Conservation (phyloP, 2,113 vertebrate genomes). For the Myrmecobius fasciatus region DNA sequence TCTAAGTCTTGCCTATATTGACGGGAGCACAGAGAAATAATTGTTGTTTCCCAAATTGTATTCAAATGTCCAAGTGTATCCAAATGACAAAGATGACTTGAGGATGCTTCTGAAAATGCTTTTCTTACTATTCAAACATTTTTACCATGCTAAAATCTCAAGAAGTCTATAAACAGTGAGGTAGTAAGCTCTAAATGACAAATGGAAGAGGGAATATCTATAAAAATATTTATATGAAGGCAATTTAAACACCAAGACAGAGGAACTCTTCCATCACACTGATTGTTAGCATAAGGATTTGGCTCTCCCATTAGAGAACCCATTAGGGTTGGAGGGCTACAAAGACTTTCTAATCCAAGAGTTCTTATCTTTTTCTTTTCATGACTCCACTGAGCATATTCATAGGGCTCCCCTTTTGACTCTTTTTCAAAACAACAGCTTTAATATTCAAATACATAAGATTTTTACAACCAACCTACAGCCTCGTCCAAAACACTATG, state of each 20-base stretch:
- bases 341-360: neutral
- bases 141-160: neutral
- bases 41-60: neutral
- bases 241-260: neutral
- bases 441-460: neutral
- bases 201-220: neutral
- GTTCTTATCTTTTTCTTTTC: neutral
- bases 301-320: neutral
- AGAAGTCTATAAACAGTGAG: neutral
- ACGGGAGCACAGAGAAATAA: neutral
- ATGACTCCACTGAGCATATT: neutral
- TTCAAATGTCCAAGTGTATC: neutral
- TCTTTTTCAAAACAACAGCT: neutral
- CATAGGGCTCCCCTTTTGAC: neutral
- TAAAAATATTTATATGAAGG: neutral
- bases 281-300: neutral
- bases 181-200: neutral
- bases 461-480: too few species aligned
- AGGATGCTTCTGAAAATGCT: neutral
- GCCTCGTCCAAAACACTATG: neutral
- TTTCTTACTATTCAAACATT: neutral
- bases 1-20: neutral
- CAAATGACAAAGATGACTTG: neutral
- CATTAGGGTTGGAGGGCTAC: neutral
- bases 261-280: neutral